These are phyloP conservation scores for Sparus aurata DNA, from an alignment of 2,797 vertebrate genomes.

Conservation along the genomic window DNA sequence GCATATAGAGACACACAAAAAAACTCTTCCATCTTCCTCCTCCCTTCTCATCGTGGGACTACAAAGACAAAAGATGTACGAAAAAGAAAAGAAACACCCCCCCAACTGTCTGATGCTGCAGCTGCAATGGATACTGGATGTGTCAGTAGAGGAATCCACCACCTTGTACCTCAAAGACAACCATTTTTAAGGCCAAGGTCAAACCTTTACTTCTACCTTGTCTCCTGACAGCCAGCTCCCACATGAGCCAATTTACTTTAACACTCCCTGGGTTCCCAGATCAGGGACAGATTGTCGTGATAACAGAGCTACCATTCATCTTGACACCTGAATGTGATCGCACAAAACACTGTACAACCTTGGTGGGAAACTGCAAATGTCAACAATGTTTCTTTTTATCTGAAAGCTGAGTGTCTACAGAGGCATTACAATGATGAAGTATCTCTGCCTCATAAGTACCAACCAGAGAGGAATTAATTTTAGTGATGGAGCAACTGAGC, in stretches of 20 bases:
- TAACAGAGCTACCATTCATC: slow-evolving; percentile 36
- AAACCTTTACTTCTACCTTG: slow-evolving; percentile 28
- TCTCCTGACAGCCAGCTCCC: slow-evolving; percentile 26
- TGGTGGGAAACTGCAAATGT: slow-evolving; percentile 33
- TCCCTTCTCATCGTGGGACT: background rate
- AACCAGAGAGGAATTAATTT: slow-evolving; percentile 10
- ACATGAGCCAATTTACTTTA: slow-evolving; percentile 27
- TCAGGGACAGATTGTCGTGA: slow-evolving; percentile 7
- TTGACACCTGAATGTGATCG: slow-evolving; percentile 27
- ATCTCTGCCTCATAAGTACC: slow-evolving; percentile 12
- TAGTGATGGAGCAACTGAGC: background rate
- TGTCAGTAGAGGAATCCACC: background rate
- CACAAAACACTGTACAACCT: slow-evolving; percentile 5
- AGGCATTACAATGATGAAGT: slow-evolving; percentile 16
- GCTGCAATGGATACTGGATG: background rate
- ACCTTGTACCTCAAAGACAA: background rate
- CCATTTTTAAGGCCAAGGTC: too few species aligned
- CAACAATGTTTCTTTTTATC: slow-evolving; percentile 31
- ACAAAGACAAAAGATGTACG: background rate
- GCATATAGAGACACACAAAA: background rate
- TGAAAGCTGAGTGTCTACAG: slow-evolving; percentile 1
- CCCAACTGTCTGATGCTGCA: background rate
- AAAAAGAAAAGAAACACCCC: background rate
- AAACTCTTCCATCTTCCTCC: background rate
- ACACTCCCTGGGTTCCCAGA: slow-evolving; percentile 12